Base-by-base conservation (phyloP, 2,888 invertebrate species). In the Scaptodrosophila latifasciaeformis region DNA sequence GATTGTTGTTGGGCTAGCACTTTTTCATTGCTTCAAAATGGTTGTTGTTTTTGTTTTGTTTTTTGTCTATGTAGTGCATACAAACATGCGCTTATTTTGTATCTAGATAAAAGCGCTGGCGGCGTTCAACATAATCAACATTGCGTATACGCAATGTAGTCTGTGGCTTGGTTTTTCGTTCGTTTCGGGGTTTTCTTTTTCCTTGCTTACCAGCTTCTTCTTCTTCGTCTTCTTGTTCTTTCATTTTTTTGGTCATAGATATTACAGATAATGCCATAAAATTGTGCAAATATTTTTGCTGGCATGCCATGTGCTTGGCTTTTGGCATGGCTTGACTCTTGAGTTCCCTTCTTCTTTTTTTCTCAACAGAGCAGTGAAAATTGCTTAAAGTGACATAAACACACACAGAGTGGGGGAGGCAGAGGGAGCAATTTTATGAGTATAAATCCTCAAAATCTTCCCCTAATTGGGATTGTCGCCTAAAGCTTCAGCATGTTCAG, bases 1-100 rank as follows among this genome's bases (percentile, higher is more conserved):
- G 2, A 9, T 24, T 35, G 13, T 2, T 17, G 2, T 15, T 34
- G 10, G n/a, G 3, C 15, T 13, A 13, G 13, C 15, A 13, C 15
- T 35, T 35, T 12, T 13, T 13, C 35, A 35, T 6, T 3, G 35
- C 5, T 17, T 7, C 24, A 3, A 24, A 24, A 24, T 5, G 24
- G 24, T 24, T 24, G n/a, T 40, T 40, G 12, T 18, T n/a, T 7
- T 44, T 17, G 10, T 31, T 18, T 12, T 2, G 12, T 39, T 30
- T 45, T 12, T 31, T 34, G 47, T 49, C 54, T 40, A 17, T 19
- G 12, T 37, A 52, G 51, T 61, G 64, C 59, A 59, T 62, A 67
- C 57, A 67, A 68, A 70, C 71, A 68, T 67, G 70, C 61, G 71
- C 70, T 68, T 68, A 70, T 67, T 57, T 68, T 61, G 64, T 75